These are phyloP conservation scores for Drosophila malerkotliana DNA, from an alignment of 1,140 invertebrate genomes.

Conservation along the genomic window DNA sequence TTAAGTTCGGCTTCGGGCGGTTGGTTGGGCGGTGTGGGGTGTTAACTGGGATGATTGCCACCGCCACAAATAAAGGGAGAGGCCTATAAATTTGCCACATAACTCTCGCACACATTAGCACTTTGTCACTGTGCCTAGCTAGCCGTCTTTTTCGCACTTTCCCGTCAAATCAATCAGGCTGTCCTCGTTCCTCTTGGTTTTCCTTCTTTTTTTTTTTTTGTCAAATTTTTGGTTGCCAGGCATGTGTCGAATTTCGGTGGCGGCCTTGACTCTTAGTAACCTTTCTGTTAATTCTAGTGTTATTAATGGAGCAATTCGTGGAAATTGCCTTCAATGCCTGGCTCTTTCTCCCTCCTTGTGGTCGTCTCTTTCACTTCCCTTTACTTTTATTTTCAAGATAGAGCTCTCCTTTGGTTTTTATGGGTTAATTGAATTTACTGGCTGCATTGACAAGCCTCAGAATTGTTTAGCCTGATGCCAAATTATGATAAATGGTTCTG, in stretches of 20 bases:
- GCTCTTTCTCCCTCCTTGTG: background rate
- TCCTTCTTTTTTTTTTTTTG: slow-evolving; percentile 5
- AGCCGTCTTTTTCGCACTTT: slow-evolving; percentile 29
- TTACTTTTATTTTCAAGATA: background rate
- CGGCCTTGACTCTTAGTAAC: slow-evolving; percentile 81
- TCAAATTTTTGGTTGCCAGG: slow-evolving; percentile 9
- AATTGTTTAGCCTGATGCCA: slow-evolving; percentile 1
- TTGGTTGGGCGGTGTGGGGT: slow-evolving; percentile 9
- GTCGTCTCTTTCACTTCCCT: slow-evolving; percentile 3
- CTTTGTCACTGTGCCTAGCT: slow-evolving; percentile 57
- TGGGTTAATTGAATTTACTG: slow-evolving; percentile 66
- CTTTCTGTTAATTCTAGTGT: slow-evolving; percentile 78
- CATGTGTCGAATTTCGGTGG: slow-evolving; percentile 65
- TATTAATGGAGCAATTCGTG: slow-evolving; percentile 72
- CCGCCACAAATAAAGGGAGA: slow-evolving; percentile 6
- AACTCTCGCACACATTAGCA: slow-evolving; percentile 71
- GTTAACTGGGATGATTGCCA: slow-evolving; percentile 25
- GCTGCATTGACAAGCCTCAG: slow-evolving; percentile 46
- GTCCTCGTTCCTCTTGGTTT: slow-evolving; percentile 20
- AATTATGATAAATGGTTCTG: slow-evolving; percentile 60
- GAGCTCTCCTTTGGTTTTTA: slow-evolving; percentile 15
- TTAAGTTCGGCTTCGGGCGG: slow-evolving; percentile 44
- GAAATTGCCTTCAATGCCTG: slow-evolving; percentile 44
- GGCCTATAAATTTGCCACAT: slow-evolving; percentile 52
- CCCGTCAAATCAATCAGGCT: background rate